phyloP scores from a whole-genome alignment of 2,797 vertebrate species.

The Myotis myotis region DNA sequence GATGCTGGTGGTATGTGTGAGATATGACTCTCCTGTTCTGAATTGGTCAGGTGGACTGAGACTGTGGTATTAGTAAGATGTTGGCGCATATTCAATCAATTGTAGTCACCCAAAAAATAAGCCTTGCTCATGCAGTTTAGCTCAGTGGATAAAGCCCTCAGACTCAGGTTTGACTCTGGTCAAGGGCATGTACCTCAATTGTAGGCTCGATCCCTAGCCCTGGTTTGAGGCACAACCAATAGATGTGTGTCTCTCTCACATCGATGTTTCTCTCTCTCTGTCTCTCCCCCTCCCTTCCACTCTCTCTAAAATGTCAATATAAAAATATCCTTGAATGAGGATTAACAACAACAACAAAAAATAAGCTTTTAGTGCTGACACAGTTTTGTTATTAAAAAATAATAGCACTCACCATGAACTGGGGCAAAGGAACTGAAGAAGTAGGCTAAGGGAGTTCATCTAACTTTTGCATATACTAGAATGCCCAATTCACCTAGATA shows the following conservation, averaged over 20 bases:
- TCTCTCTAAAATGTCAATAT: too few relatives aligned
- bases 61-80: conserved; percentile 45
- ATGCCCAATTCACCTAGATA: not conserved
- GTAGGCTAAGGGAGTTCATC: not conserved
- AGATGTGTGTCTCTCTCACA: too few relatives aligned
- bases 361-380: not conserved
- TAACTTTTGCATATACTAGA: not conserved
- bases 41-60: not conserved
- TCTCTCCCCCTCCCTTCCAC: too few relatives aligned
- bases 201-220: too few relatives aligned
- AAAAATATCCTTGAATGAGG: too few relatives aligned
- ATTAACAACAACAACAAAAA: not conserved
- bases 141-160: too few relatives aligned
- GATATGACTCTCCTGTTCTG: not conserved
- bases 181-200: too few relatives aligned
- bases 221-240: too few relatives aligned
- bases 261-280: too few relatives aligned
- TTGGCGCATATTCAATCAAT: not conserved
- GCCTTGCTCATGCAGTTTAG: too few relatives aligned
- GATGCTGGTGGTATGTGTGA: not conserved
- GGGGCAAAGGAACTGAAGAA: not conserved
- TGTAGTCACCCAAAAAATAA: not conserved
- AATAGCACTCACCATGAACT: not conserved
- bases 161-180: too few relatives aligned
- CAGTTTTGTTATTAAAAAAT: conserved; percentile 1